Evolutionary conservation across 2,113 vertebrate genomes (phyloP).

Genomic region (Ictalurus furcatus): DNA sequence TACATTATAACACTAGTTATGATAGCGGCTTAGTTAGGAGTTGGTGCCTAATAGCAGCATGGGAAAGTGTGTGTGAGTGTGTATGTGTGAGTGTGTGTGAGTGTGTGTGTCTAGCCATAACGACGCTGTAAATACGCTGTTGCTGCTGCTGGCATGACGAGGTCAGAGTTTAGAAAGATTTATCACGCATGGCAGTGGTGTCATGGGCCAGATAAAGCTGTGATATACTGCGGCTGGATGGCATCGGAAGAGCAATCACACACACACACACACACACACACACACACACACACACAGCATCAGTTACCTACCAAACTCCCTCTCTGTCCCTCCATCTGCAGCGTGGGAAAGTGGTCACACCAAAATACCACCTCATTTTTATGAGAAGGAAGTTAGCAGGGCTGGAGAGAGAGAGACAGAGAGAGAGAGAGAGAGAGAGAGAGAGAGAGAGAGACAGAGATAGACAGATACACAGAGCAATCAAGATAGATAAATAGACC

Average conservation of each 20-base stretch:
- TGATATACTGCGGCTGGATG: slow-evolving; percentile 56
- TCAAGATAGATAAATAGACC: neutral
- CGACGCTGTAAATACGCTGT: neutral
- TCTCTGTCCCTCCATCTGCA: slow-evolving; percentile 52
- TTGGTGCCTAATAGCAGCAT: neutral
- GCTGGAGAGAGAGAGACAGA: slow-evolving; percentile 37
- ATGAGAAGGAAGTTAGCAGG: slow-evolving; percentile 55
- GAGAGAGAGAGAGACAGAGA: neutral
- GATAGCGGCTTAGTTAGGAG: neutral
- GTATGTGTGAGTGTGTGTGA: slow-evolving; percentile 23
- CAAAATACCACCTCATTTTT: slow-evolving; percentile 57
- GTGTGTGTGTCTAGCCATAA: slow-evolving; percentile 9
- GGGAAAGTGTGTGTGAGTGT: slow-evolving; percentile 15
- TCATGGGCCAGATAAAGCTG: slow-evolving; percentile 61
- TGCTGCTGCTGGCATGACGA: slow-evolving; percentile 33
- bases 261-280: slow-evolving; percentile 23
- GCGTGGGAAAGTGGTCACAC: slow-evolving; percentile 64
- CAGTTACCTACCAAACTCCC: slow-evolving; percentile 49
- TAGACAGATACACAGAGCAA: no score
- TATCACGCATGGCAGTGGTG: slow-evolving; percentile 56
- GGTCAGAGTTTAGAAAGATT: slow-evolving; percentile 64
- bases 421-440: slow-evolving; percentile 41
- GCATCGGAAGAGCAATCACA: slow-evolving; percentile 62
- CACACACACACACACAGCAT: slow-evolving; percentile 30
- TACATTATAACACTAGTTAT: neutral